Evolutionary conservation across 1,140 invertebrate species (phyloP).

Genomic region (Drosophila nasuta): DNA sequence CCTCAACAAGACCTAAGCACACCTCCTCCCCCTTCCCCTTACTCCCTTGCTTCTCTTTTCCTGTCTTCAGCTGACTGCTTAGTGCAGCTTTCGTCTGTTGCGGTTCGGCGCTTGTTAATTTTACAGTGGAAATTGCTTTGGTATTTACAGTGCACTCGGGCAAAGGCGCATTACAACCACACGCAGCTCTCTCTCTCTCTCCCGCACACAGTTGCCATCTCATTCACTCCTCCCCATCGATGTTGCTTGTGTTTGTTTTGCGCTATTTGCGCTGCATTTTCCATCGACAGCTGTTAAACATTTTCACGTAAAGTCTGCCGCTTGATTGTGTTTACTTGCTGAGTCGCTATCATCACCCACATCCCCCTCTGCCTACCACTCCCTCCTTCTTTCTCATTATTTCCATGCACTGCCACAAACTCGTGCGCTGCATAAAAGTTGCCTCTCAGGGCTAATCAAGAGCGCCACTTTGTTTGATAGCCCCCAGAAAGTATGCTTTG

Average conservation of each 20-base stretch:
- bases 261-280: conserved; percentile 59
- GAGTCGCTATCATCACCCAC: conserved; percentile 4
- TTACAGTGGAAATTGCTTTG: conserved; percentile 79
- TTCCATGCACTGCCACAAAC: too few species aligned
- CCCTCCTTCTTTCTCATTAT: background rate
- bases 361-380: background rate
- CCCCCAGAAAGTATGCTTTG: conserved; percentile 64
- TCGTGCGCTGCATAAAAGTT: conserved; percentile 13
- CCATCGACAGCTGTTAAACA: conserved; percentile 73
- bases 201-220: background rate
- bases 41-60: conserved; percentile 10
- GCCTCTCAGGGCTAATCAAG: conserved; percentile 69
- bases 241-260: conserved; percentile 41
- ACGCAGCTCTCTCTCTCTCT: background rate
- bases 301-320: conserved; percentile 69
- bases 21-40: background rate
- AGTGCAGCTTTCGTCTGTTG: conserved; percentile 64
- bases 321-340: conserved; percentile 67
- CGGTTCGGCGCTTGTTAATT: conserved; percentile 79
- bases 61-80: conserved; percentile 12
- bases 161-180: conserved; percentile 66
- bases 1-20: conserved; percentile 22
- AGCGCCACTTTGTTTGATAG: conserved; percentile 65
- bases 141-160: conserved; percentile 80
- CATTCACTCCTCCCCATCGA: background rate